Conservation (phyloP, 2,797 vertebrate genomes). For the Rhynchotus rufescens region DNA sequence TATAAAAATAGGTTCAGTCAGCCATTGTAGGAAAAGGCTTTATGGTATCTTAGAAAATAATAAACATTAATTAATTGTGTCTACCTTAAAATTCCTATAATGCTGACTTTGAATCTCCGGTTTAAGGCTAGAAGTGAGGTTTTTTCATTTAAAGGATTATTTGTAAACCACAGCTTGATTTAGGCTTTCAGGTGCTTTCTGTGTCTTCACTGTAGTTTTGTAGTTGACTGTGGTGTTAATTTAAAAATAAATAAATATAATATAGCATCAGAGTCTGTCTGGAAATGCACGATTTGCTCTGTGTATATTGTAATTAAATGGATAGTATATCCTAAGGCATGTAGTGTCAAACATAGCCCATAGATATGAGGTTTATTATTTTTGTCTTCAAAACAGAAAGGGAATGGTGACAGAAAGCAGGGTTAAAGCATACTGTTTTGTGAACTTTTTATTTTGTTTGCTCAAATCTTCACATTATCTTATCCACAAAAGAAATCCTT, state of each 20-base stretch:
- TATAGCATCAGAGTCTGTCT: slow-evolving; percentile 77
- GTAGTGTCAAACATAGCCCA: slow-evolving; percentile 85
- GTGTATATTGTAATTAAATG: slow-evolving; percentile 78
- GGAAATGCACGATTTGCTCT: slow-evolving; percentile 79
- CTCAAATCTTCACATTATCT: slow-evolving; percentile 72
- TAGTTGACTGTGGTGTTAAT: slow-evolving; percentile 78
- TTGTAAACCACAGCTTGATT: slow-evolving; percentile 79
- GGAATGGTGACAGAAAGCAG: slow-evolving; percentile 66
- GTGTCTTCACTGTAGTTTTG: slow-evolving; percentile 79
- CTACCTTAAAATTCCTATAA: slow-evolving; percentile 79
- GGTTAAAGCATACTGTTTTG: slow-evolving; percentile 88
- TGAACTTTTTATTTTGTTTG: slow-evolving; percentile 82
- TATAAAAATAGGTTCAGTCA: slow-evolving; percentile 74
- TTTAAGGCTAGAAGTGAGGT: slow-evolving; percentile 79
- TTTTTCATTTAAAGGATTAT: slow-evolving; percentile 76
- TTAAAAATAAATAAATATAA: slow-evolving; percentile 76
- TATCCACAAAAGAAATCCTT: slow-evolving; percentile 85
- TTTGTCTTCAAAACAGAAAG: slow-evolving; percentile 69
- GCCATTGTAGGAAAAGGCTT: slow-evolving; percentile 72
- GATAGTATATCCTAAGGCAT: slow-evolving; percentile 85
- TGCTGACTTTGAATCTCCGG: slow-evolving; percentile 79
- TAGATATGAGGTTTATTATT: slow-evolving; percentile 74
- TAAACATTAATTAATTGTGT: slow-evolving; percentile 74
- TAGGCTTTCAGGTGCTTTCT: slow-evolving; percentile 76
- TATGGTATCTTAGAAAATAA: slow-evolving; percentile 75